Evolutionary conservation across 92 coral and sea anemone species (phyloP).

Genomic region (Paragorgia papillata): DNA sequence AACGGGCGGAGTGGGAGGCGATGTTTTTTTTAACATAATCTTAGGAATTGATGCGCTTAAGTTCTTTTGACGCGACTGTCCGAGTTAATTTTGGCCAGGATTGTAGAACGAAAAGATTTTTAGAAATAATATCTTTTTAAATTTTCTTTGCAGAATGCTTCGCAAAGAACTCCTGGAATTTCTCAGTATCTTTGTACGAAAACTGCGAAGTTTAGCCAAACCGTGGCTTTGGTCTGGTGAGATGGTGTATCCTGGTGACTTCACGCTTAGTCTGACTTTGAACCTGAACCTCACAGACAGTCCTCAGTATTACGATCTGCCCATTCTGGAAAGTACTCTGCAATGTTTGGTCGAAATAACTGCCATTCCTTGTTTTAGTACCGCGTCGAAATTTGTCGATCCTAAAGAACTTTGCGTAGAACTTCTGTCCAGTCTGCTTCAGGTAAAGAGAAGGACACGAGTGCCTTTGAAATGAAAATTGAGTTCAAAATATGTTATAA

Average conservation of each 20-base stretch:
- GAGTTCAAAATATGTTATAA: no score
- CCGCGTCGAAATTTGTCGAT: slow-evolving; percentile 65
- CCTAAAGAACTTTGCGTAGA: slow-evolving; percentile 70
- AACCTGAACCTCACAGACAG: slow-evolving; percentile 91
- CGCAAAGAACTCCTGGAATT: slow-evolving; percentile 76
- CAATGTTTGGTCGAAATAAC: slow-evolving; percentile 82
- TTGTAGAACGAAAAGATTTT: background rate
- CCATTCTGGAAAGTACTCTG: slow-evolving; percentile 83
- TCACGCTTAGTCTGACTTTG: slow-evolving; percentile 75
- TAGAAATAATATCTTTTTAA: background rate
- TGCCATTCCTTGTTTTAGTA: slow-evolving; percentile 77
- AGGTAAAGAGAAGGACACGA: slow-evolving; percentile 54
- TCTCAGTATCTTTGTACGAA: slow-evolving; percentile 58
- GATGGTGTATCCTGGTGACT: slow-evolving; percentile 84
- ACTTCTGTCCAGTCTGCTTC: slow-evolving; percentile 72
- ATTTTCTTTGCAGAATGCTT: slow-evolving; percentile 57
- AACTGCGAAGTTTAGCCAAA: slow-evolving; percentile 60
- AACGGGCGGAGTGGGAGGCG: no score
- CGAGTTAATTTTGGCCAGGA: no score
- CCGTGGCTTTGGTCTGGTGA: slow-evolving; percentile 83
- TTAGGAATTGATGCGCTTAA: no score
- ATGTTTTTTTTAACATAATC: no score
- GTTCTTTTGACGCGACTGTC: no score
- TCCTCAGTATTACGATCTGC: slow-evolving; percentile 92
- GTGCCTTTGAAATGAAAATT: no score